Evolutionary conservation across 2,113 vertebrate genomes (phyloP).

Genomic region (Mystacornis crossleyi): DNA sequence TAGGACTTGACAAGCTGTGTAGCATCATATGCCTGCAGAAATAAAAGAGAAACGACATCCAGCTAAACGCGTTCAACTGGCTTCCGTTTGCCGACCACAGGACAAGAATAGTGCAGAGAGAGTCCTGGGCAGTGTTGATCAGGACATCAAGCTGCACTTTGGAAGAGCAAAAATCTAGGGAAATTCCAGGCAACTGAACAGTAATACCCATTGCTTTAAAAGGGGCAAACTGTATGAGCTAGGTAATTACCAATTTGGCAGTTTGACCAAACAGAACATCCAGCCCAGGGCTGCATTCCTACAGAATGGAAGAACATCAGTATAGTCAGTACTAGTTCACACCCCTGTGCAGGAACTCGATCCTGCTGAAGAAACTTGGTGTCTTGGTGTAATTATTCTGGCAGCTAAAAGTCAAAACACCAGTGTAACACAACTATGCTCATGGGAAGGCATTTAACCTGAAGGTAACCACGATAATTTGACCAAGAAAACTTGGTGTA

Average conservation of each 20-base stretch:
- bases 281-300: not conserved
- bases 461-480: not conserved
- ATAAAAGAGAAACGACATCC: not conserved
- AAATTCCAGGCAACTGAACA: not conserved
- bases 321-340: not conserved
- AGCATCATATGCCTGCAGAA: constrained; percentile 87
- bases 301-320: not conserved
- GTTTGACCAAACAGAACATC: not conserved
- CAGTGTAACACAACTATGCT: not conserved
- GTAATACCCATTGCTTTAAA: not conserved
- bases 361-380: not conserved
- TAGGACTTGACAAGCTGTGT: constrained; percentile 84
- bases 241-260: not conserved
- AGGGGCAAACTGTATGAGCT: not conserved
- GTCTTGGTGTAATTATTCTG: not conserved
- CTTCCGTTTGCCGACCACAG: not conserved
- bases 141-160: not conserved
- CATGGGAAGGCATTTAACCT: not conserved
- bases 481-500: not conserved
- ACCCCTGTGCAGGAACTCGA: not conserved
- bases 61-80: accelerated
- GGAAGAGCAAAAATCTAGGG: not conserved
- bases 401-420: not conserved
- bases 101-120: not conserved
- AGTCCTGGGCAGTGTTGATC: too few relatives aligned